Evolutionary conservation across 2,113 vertebrate genomes (phyloP).

Genomic region (Nycticryphes semicollaris): DNA sequence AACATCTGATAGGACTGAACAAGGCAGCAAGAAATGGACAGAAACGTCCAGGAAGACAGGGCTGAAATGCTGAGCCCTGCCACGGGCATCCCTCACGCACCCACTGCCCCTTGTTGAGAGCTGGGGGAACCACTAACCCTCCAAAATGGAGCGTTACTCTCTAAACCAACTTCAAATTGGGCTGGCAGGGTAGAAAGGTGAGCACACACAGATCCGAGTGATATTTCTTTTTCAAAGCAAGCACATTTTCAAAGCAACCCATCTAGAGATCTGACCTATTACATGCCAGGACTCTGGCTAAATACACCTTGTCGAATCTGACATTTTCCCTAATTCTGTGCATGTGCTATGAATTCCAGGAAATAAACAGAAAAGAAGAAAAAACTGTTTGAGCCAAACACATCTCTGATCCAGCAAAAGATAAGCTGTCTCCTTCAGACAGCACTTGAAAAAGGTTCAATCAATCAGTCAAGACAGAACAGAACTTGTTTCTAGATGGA

Average conservation of each 20-base stretch:
- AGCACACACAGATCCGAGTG: neutral
- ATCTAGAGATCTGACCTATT: neutral
- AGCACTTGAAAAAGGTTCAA: conserved; percentile 41
- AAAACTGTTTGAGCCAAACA: conserved; percentile 18
- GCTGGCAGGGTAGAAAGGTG: neutral
- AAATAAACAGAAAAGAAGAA: conserved; percentile 23
- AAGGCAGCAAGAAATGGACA: neutral
- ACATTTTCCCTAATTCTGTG: neutral
- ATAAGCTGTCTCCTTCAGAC: conserved; percentile 30
- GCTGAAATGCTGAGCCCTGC: neutral
- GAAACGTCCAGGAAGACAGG: neutral
- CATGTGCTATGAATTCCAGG: neutral
- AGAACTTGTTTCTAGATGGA: conserved; percentile 39
- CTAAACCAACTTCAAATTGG: neutral
- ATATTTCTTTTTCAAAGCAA: neutral
- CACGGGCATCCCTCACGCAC: accelerated
- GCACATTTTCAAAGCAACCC: neutral
- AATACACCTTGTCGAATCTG: neutral
- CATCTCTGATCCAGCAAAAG: neutral
- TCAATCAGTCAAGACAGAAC: conserved; percentile 24
- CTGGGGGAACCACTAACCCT: neutral
- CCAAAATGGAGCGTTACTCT: neutral
- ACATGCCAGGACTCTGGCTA: neutral
- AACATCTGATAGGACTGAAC: neutral
- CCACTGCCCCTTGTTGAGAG: accelerated